These are phyloP conservation scores for Hyposmocoma kahamanoa DNA, from an alignment of 1,140 invertebrate genomes.

Conservation along the genomic window DNA sequence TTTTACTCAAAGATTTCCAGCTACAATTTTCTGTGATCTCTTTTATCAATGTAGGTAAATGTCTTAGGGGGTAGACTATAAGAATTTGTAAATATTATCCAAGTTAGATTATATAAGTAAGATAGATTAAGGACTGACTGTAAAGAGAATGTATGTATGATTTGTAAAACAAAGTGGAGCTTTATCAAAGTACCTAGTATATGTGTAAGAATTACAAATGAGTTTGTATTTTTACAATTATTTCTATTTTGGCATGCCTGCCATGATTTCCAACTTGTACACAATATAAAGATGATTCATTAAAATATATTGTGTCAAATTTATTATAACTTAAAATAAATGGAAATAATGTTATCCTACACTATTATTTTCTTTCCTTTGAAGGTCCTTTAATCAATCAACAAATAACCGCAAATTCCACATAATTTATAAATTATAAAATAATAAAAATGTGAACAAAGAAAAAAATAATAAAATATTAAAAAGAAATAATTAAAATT, in stretches of 20 bases:
- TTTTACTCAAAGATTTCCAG: conserved; percentile 72
- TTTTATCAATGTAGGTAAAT: conserved; percentile 71
- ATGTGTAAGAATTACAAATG: conserved; percentile 59
- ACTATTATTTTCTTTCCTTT: conserved; percentile 15
- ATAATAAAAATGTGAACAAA: too few species aligned
- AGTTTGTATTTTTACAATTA: conserved; percentile 72
- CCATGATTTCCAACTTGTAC: conserved; percentile 60
- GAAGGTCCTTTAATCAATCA: too few species aligned
- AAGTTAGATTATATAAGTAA: conserved; percentile 32
- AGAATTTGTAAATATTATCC: conserved; percentile 61
- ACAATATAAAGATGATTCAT: conserved; percentile 54
- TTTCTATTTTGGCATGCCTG: conserved; percentile 52
- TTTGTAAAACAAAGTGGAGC: conserved; percentile 73
- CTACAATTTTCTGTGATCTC: conserved; percentile 76
- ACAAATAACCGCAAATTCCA: too few species aligned
- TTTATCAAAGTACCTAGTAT: conserved; percentile 72
- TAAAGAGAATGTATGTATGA: conserved; percentile 69
- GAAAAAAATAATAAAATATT: too few species aligned
- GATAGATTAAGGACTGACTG: conserved; percentile 54
- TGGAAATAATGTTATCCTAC: conserved; percentile 47
- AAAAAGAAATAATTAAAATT: too few species aligned
- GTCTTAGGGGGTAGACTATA: conserved; percentile 54
- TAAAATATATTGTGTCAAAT: conserved; percentile 56
- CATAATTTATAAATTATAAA: too few species aligned
- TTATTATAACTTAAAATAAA: conserved; percentile 66